These are phyloP conservation scores for Xiphias gladius DNA, from an alignment of 2,113 vertebrate species.

Conservation along the genomic window DNA sequence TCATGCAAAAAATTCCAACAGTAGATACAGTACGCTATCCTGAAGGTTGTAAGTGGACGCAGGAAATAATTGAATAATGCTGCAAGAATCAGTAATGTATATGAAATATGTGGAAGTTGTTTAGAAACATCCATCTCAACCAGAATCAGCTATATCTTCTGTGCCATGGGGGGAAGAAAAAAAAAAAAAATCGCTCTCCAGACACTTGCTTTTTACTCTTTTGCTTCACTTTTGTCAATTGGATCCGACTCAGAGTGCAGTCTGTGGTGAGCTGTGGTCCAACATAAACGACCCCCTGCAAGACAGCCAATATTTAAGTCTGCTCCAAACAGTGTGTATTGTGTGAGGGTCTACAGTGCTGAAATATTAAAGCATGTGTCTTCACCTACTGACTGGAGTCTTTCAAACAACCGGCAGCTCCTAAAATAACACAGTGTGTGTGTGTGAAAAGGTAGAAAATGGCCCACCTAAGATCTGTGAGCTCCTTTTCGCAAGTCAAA, in stretches of 20 bases:
- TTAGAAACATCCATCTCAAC: neutral
- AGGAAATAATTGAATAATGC: neutral
- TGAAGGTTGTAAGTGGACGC: neutral
- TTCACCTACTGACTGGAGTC: neutral
- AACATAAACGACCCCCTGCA: conserved; percentile 56
- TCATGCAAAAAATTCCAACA: neutral
- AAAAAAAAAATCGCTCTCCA: neutral
- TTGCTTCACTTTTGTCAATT: conserved; percentile 14
- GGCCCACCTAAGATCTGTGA: neutral
- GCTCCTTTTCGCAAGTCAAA: neutral
- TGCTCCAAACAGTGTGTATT: conserved; percentile 13
- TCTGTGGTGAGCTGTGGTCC: conserved; percentile 25
- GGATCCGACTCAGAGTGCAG: neutral
- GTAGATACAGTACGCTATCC: neutral
- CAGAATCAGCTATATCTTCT: conserved; percentile 31
- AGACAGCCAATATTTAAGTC: conserved; percentile 43
- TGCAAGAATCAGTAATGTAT: neutral
- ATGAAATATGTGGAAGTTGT: neutral
- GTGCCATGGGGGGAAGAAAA: neutral
- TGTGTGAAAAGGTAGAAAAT: neutral
- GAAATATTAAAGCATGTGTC: conserved; percentile 23
- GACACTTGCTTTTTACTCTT: conserved; percentile 32
- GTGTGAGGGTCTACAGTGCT: conserved; percentile 2
- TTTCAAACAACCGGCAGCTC: conserved; percentile 33
- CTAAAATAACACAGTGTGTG: conserved; percentile 21